Base-by-base conservation (phyloP, 2,797 vertebrate species). In the Darevskia mixta region DNA sequence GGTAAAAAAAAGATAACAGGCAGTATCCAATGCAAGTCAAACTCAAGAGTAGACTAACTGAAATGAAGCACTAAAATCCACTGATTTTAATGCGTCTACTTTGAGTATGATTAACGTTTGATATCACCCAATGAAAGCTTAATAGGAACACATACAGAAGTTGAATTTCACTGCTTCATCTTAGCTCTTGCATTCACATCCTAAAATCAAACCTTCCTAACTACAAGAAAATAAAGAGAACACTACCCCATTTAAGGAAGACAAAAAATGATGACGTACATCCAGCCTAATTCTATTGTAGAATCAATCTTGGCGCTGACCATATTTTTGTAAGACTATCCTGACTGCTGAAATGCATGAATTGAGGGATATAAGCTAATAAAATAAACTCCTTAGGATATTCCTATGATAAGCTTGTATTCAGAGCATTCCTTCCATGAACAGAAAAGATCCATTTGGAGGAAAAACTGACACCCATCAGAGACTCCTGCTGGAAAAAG, bases 201-300 rank as follows among this genome's bases (percentile, higher is more conserved):
- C 67, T n/a, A 3, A 91, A 93, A 87, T 87, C 0, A n/a, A 89
- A 0, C 58, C 25, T 73, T 86, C 64, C 90, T 88, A 75, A 84
- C 61, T 88, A 93, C 92, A 88, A 89, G 32, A 91, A 92, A 77
- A 35, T 85, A 88, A 93, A 87, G 87, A 90, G 87, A 91, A 79
- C 55, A 18, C 66, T 4, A 71, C 41, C 45, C 25, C 41, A 9
- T 35, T 49, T 49, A 64, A 29, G 66, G 25, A 69, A 77, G 23
- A 29, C 32, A 3, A 38, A 49, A 83, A 73, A 92, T 85, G 89
- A 77, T 2, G 3, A 64, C 32, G 29, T 58, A 38, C 11, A 66
- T 75, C 78, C 67, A 77, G 64, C 27, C 58, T 91, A 85, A 8
- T 79, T 18, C 77, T 61, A 69, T 85, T 88, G 91, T 90, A 87